These are phyloP conservation scores for Netelia inedita DNA, from an alignment of 2,888 invertebrate genomes.

Conservation along the genomic window DNA sequence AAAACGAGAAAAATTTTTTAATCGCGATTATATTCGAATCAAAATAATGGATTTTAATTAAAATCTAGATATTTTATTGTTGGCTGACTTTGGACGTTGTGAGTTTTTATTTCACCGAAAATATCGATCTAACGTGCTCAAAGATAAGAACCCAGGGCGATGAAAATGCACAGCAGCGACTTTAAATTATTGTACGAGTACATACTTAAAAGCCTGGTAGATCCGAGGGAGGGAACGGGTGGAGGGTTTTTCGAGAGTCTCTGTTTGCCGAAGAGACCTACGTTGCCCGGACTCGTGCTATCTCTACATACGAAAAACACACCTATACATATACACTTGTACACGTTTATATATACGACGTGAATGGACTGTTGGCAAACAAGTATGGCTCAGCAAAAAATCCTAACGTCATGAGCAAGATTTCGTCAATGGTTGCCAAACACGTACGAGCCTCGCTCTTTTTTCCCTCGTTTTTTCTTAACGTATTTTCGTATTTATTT, in stretches of 20 bases:
- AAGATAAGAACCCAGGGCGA: background rate
- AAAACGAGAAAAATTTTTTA: too few relatives aligned
- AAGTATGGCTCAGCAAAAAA: slow-evolving; percentile 74
- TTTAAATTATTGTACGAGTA: background rate
- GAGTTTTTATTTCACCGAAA: background rate
- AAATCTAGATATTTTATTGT: too few relatives aligned
- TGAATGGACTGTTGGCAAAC: slow-evolving; percentile 73
- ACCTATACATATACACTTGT: background rate
- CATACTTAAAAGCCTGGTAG: slow-evolving; percentile 5
- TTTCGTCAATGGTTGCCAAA: slow-evolving; percentile 73
- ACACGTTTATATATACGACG: slow-evolving; percentile 22
- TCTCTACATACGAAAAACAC: too few relatives aligned
- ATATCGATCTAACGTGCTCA: background rate
- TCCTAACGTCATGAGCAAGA: slow-evolving; percentile 73
- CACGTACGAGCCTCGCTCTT: slow-evolving; percentile 52
- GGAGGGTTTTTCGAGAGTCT: slow-evolving; percentile 38
- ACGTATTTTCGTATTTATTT: slow-evolving; percentile 14
- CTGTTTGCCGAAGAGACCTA: slow-evolving; percentile 44
- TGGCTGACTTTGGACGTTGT: background rate
- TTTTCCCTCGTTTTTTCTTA: slow-evolving; percentile 7
- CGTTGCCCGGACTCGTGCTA: background rate
- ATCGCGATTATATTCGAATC: too few relatives aligned
- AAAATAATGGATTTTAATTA: too few relatives aligned
- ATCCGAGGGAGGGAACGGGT: slow-evolving; percentile 1
- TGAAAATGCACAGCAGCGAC: slow-evolving; percentile 24